Conservation (phyloP, 2,113 vertebrate species). For the Dermatemys mawii region DNA sequence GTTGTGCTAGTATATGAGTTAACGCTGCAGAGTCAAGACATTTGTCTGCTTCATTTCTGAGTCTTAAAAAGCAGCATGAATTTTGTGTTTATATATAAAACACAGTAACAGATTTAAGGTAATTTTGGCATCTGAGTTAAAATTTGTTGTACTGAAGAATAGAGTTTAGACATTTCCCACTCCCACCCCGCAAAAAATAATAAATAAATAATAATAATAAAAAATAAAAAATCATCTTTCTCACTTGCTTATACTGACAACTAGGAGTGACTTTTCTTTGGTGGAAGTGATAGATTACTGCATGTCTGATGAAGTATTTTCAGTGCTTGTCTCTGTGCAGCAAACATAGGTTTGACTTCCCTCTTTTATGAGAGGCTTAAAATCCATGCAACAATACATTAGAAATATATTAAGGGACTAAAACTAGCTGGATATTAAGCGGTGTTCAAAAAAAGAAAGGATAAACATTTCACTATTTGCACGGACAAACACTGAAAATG, state of each 20-base stretch:
- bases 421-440: not conserved
- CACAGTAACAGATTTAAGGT: constrained; percentile 1
- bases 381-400: not conserved
- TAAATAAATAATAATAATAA: no score
- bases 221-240: not conserved
- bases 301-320: not conserved
- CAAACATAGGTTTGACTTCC: not conserved
- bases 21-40: not conserved
- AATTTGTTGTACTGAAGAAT: not conserved
- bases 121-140: not conserved
- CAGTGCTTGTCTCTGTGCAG: not conserved
- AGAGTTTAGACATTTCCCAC: not conserved
- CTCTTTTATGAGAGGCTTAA: not conserved
- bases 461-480: not conserved
- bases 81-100: not conserved
- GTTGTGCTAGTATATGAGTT: not conserved
- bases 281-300: not conserved
- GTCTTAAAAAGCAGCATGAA: fast-evolving
- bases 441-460: not conserved
- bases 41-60: not conserved
- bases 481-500: not conserved
- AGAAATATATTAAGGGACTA: not conserved
- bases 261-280: not conserved
- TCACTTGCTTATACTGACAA: fast-evolving
- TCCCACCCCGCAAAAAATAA: not conserved